Conservation (phyloP, 37 sponge, comb jelly and placozoan species). For the Geodia barretti region DNA sequence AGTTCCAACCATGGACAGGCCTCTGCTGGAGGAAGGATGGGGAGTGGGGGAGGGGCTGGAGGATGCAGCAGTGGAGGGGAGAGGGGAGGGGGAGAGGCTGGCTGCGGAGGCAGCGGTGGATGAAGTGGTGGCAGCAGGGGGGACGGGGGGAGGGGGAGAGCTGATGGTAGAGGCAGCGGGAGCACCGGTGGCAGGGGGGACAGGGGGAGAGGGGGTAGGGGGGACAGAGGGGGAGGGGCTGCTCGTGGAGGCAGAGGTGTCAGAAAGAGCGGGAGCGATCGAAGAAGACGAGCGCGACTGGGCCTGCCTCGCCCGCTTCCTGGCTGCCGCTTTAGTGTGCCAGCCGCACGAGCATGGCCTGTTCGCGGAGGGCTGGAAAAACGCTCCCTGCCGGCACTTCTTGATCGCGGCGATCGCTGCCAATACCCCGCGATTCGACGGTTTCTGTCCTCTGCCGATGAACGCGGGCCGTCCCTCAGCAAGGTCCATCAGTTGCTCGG, state of each 20-base stretch:
- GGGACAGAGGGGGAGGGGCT: constrained; percentile 1
- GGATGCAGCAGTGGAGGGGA: too few relatives aligned
- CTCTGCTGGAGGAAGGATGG: too few relatives aligned
- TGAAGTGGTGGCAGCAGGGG: too few relatives aligned
- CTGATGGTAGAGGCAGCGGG: too few relatives aligned
- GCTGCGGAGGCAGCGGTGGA: too few relatives aligned
- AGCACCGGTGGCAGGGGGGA: too few relatives aligned
- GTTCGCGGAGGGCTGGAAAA: constrained; percentile 1
- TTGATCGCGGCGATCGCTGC: constrained; percentile 41
- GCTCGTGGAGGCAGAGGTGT: neutral
- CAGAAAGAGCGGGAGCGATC: neutral
- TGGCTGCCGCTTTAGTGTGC: constrained; percentile 47
- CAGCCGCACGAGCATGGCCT: constrained; percentile 44
- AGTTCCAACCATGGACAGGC: neutral
- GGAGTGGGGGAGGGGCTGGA: too few relatives aligned
- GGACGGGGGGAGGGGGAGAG: too few relatives aligned
- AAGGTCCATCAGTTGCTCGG: constrained; percentile 40
- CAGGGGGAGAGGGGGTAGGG: too few relatives aligned
- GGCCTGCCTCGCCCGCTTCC: constrained; percentile 33
- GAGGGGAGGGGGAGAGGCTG: too few relatives aligned
- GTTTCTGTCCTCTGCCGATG: constrained; percentile 43
- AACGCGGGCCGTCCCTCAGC: constrained; percentile 40
- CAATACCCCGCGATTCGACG: constrained; percentile 32
- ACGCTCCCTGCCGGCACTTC: constrained; percentile 31
- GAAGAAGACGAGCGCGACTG: constrained; percentile 6